Evolutionary conservation across 2,888 invertebrate species (phyloP).

Genomic region (Argyresthia albistria): DNA sequence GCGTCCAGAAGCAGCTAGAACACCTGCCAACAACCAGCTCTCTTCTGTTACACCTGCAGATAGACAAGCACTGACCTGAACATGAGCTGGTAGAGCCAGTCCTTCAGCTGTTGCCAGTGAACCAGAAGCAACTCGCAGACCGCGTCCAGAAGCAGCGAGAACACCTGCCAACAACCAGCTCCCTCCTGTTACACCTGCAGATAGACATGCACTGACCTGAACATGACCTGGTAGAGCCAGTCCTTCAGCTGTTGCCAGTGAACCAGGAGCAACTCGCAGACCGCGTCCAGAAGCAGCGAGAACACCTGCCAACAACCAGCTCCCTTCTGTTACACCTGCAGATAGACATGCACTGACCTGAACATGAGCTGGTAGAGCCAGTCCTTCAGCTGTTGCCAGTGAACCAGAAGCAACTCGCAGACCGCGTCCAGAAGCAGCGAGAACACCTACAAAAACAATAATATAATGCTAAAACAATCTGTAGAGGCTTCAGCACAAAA

Average conservation of each 20-base stretch:
- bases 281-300: slow-evolving; percentile 92
- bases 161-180: too few species aligned
- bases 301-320: slow-evolving; percentile 81
- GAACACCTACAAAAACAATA: slow-evolving; percentile 73
- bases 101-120: slow-evolving; percentile 89
- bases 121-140: slow-evolving; percentile 90
- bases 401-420: slow-evolving; percentile 88
- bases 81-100: slow-evolving; percentile 94
- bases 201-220: slow-evolving; percentile 69
- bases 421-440: slow-evolving; percentile 94
- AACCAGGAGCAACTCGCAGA: slow-evolving; percentile 89
- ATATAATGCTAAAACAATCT: background rate
- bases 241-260: slow-evolving; percentile 91
- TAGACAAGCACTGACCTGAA: too few species aligned
- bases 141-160: slow-evolving; percentile 93
- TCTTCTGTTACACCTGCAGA: too few species aligned
- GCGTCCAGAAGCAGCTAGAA: slow-evolving; percentile 95
- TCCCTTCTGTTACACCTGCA: too few species aligned
- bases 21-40: too few species aligned
- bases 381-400: slow-evolving; percentile 90
- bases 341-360: slow-evolving; percentile 58
- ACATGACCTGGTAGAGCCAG: slow-evolving; percentile 94
- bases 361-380: slow-evolving; percentile 95
- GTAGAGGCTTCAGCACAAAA: too few species aligned
- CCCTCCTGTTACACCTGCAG: too few species aligned